These are phyloP conservation scores for Drosophila busckii DNA, from an alignment of 1,140 invertebrate genomes.

Conservation along the genomic window DNA sequence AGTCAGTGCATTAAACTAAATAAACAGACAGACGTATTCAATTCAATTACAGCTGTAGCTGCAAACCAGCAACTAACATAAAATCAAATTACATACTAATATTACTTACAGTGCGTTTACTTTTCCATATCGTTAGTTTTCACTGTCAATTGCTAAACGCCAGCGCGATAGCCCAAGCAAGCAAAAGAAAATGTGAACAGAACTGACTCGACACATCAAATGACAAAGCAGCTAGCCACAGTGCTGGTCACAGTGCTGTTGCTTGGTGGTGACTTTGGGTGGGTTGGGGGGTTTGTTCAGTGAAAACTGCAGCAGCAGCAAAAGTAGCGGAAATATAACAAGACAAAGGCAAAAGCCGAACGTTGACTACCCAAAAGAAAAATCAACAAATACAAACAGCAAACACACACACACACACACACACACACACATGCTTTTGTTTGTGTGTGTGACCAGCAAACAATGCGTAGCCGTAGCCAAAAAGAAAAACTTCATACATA, in stretches of 20 bases:
- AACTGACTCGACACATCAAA: slow-evolving; percentile 12
- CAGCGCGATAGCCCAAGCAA: no score
- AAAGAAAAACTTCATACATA: no score
- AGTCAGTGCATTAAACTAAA: slow-evolving; percentile 64
- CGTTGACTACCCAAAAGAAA: slow-evolving; percentile 25
- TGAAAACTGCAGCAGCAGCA: slow-evolving; percentile 49
- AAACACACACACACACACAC: slow-evolving; percentile 33
- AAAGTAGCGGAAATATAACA: slow-evolving; percentile 50
- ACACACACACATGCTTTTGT: slow-evolving; percentile 6
- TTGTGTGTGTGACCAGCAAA: slow-evolving; percentile 30
- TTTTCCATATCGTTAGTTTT: slow-evolving; percentile 77
- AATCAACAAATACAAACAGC: slow-evolving; percentile 10
- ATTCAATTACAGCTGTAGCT: slow-evolving; percentile 7
- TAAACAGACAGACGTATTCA: slow-evolving; percentile 17
- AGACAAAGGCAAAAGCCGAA: slow-evolving; percentile 46
- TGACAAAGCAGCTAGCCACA: slow-evolving; percentile 20
- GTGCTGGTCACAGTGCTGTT: no score
- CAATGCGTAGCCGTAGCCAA: slow-evolving; percentile 53
- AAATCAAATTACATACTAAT: slow-evolving; percentile 77
- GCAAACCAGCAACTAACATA: slow-evolving; percentile 43
- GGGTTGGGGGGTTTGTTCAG: no score
- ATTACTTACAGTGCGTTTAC: slow-evolving; percentile 75
- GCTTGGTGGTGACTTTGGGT: no score
- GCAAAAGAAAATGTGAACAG: slow-evolving; percentile 33
- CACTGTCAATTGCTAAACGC: slow-evolving; percentile 70